Base-by-base conservation (phyloP, 2,888 invertebrate genomes). In the Ferrisia virgata region DNA sequence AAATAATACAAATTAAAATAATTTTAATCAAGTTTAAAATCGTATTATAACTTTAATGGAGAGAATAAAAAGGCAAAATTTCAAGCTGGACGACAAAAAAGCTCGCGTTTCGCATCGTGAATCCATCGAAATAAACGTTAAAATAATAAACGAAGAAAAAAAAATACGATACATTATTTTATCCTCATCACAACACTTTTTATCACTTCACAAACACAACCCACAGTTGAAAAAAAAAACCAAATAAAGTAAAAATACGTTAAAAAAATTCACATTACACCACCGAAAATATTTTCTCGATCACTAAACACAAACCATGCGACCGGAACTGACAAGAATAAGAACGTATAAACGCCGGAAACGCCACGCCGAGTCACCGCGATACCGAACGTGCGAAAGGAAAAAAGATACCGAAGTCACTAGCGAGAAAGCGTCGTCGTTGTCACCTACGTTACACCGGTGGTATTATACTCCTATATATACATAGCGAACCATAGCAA, bases 341-440 rank as follows among this genome's bases (percentile, higher is more conserved):
- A 47, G 18, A 47, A 47, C 47, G 47, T 47, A n/a, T n/a, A 47
- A 47, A 47, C 18, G 47, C 47, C 47, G 47, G 18, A 47, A 18
- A 47, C 47, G 47, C 6, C 47, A 18, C 47, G 47, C 47, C 47
- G 47, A 47, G 47, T 64, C 58, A 64, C 28, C 58, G 72, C 72
- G 72, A 11, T 64, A 64, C 58, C 33, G 11, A 72, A 33, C 72
- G 72, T 72, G 72, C 72, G 72, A 72, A 72, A 72, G 33, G 72
- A 72, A 72, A 72, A 33, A 72, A 72, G 72, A 72, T 33, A 31
- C 72, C 72, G 33, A 15, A 72, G 33, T 72, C 72, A 72, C 72
- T 72, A 72, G 72, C 31, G 72, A 72, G 72, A 72, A 72, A 72
- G 72, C 72, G 72, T 72, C 72, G 72, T 72, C 72, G 33, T 72